Evolutionary conservation across 2,113 vertebrate genomes (phyloP).

Genomic region (Myiopsitta monachus): DNA sequence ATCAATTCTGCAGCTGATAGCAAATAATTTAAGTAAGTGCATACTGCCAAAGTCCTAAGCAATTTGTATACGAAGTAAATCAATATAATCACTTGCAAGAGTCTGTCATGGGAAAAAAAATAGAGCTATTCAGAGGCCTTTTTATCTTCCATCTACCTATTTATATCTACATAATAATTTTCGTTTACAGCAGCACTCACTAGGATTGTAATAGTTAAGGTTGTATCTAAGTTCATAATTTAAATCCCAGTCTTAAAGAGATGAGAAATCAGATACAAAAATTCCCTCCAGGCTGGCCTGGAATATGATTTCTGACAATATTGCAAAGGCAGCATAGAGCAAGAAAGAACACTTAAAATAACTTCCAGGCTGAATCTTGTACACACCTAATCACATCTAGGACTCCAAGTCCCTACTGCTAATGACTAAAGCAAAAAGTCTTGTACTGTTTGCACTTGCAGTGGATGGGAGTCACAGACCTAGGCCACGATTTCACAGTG

Average conservation of each 20-base stretch:
- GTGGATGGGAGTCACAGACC: neutral
- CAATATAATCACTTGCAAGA: slow-evolving; percentile 58
- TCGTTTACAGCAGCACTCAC: neutral
- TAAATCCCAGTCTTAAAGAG: slow-evolving; percentile 14
- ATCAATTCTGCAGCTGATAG: slow-evolving; percentile 58
- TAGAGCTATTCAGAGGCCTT: neutral
- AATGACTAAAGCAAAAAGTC: neutral
- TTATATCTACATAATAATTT: neutral
- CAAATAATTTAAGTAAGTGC: slow-evolving; percentile 62
- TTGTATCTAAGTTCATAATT: neutral
- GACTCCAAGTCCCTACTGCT: neutral
- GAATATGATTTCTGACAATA: neutral
- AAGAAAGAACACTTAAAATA: neutral
- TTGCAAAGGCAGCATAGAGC: neutral
- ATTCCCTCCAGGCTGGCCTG: neutral
- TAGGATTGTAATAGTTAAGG: neutral
- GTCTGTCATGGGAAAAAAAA: slow-evolving; percentile 52
- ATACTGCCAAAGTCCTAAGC: slow-evolving; percentile 23
- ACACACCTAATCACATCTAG: neutral
- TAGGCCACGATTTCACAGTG: neutral
- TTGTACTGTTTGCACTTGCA: neutral
- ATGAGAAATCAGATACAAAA: neutral
- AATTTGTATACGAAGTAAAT: slow-evolving; percentile 68
- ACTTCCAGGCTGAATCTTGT: neutral
- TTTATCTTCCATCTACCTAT: neutral